phyloP scores from a whole-genome alignment of 2,888 invertebrate genomes.

The Carcina quercana region DNA sequence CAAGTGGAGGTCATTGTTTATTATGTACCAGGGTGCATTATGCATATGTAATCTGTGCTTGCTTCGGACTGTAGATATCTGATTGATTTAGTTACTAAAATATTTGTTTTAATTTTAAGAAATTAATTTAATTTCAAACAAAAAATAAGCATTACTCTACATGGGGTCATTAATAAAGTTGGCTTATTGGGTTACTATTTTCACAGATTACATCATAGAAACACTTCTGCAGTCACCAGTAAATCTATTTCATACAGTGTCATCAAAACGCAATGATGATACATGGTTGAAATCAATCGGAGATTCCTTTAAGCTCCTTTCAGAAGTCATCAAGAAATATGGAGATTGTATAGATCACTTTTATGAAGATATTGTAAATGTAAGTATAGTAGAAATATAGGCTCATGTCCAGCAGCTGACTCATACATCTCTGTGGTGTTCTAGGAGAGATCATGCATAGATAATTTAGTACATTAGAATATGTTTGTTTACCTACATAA shows the following conservation, averaged over 20 bases:
- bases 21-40: neutral
- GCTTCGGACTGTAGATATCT: neutral
- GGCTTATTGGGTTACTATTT: neutral
- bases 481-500: neutral
- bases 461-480: too few species aligned
- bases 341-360: conserved; percentile 21
- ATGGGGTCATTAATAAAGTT: neutral
- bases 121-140: neutral
- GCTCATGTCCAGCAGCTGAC: neutral
- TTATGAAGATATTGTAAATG: conserved; percentile 33
- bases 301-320: conserved; percentile 35
- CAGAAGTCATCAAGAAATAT: conserved; percentile 24
- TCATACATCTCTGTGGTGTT: too few species aligned
- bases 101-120: neutral
- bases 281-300: conserved; percentile 30
- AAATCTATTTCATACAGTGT: conserved; percentile 25
- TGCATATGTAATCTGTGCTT: neutral
- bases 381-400: conserved; percentile 16
- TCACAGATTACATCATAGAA: conserved; percentile 42
- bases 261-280: conserved; percentile 18
- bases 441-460: too few species aligned
- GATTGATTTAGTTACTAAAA: neutral
- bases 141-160: neutral
- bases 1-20: too few species aligned
- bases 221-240: conserved; percentile 39